Base-by-base conservation (phyloP, 2,888 invertebrate genomes). In the Drosophila lutescens region DNA sequence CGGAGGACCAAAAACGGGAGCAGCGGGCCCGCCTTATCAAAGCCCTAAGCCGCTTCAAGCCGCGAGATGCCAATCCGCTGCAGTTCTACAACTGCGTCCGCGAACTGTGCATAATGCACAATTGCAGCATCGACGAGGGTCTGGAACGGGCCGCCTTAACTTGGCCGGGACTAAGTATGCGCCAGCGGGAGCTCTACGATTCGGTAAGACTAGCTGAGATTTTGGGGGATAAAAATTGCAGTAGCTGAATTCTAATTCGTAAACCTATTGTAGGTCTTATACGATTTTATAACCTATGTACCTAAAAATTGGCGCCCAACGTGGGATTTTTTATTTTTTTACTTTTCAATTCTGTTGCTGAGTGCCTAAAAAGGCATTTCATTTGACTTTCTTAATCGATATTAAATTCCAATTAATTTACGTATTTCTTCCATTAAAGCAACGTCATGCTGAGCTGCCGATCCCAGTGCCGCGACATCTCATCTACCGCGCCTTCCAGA, bases 111-210 rank as follows among this genome's bases (percentile, higher is more conserved):
- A 85, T 86, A 0, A 76, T 85, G 50, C 76, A 86, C 68, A 82
- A 84, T 9, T 85, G 85, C 58, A 72, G 86, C 74, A 79, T 85
- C n/a, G 85, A 85, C 12, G 82, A 82, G 67, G 84, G 84, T 2
- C 62, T 85, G 58, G 76, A 74, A 1, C 26, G 66, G 5, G 76
- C 86, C 2, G 68, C 60, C 1, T 5, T 44, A 1, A n/a, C 50
- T 7, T 85, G 84, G 84, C 59, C 61, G 1, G 34, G 54, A 2
- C 66, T 86, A 0, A 63, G 54, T 41, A 36, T 30, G 23, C 40
- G 44, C 2, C 84, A 85, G 17, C 44, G 58, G 8, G n/a, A 56
- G 4, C 62, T 75, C 6, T 86, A 85, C 56, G 55, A 78, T 23
- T 86, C 86, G 74, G 85, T 85, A 38, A 63, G 72, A 23, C 20